Conservation (phyloP, 2,797 vertebrate genomes). For the Carduelis carduelis region DNA sequence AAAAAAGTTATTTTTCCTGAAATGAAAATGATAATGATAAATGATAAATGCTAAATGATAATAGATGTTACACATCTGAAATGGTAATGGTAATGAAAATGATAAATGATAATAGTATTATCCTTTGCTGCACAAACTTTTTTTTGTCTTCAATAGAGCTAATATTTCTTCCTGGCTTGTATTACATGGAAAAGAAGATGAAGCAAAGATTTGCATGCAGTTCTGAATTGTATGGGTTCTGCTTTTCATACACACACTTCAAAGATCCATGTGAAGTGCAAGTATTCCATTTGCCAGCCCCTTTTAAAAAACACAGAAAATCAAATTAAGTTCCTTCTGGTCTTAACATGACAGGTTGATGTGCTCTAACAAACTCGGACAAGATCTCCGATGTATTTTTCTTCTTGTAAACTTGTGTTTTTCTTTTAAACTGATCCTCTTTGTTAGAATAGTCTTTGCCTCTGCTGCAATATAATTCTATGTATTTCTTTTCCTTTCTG, state of each 20-base stretch:
- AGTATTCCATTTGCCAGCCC: not conserved
- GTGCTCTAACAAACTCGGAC: not conserved
- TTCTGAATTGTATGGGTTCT: not conserved
- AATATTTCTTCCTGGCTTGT: not conserved
- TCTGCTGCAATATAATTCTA: not conserved
- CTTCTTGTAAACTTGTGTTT: not conserved
- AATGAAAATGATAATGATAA: too few species aligned
- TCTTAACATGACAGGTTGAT: not conserved
- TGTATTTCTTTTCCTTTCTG: not conserved
- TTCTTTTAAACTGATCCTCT: not conserved
- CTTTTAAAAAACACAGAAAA: not conserved
- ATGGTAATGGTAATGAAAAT: too few species aligned
- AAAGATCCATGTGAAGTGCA: not conserved
- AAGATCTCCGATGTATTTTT: not conserved
- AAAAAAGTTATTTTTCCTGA: not conserved
- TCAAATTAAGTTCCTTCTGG: not conserved
- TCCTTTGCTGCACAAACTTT: not conserved
- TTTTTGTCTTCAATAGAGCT: not conserved
- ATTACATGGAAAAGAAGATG: not conserved
- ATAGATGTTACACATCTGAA: not conserved
- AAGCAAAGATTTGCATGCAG: not conserved
- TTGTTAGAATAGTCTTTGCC: not conserved
- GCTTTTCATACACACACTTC: not conserved
- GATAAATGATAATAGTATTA: not conserved
- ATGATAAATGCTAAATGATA: not conserved